Evolutionary conservation across 2,888 invertebrate species (phyloP).

Genomic region (Lagria hirta): DNA sequence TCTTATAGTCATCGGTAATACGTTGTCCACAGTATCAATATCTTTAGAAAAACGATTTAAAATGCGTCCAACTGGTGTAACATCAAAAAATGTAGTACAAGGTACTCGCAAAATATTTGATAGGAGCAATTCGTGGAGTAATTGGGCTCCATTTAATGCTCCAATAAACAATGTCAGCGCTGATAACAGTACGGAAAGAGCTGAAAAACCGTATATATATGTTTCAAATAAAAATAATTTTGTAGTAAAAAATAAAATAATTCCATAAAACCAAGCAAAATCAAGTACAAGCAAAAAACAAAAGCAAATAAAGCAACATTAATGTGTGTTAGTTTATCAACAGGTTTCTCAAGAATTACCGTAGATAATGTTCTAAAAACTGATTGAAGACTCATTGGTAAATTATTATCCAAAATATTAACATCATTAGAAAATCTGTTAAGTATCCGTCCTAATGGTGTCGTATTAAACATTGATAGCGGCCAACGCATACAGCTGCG

Average conservation of each 20-base stretch:
- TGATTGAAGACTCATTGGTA: slow-evolving; percentile 51
- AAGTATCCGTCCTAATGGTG: slow-evolving; percentile 64
- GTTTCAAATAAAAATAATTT: slow-evolving; percentile 1
- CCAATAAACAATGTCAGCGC: slow-evolving; percentile 69
- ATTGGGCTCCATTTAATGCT: slow-evolving; percentile 63
- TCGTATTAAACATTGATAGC: slow-evolving; percentile 63
- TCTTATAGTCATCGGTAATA: slow-evolving; percentile 70
- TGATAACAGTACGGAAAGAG: slow-evolving; percentile 65
- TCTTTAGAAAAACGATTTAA: slow-evolving; percentile 79
- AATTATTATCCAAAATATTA: slow-evolving; percentile 57
- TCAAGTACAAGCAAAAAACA: no score
- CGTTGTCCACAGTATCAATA: slow-evolving; percentile 70
- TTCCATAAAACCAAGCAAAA: no score
- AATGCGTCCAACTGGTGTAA: slow-evolving; percentile 77
- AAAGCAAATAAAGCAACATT: no score
- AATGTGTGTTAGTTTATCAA: no score
- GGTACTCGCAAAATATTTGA: slow-evolving; percentile 67
- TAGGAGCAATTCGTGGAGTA: slow-evolving; percentile 67
- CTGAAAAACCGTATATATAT: slow-evolving; percentile 54
- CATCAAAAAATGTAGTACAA: slow-evolving; percentile 74
- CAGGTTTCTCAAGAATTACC: no score
- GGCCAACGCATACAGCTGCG: slow-evolving; percentile 58
- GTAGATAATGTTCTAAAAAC: slow-evolving; percentile 53
- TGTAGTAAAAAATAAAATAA: slow-evolving; percentile 2
- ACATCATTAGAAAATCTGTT: slow-evolving; percentile 64